Base-by-base conservation (phyloP, 2,888 invertebrate species). In the Hirudinaria manillensis region DNA sequence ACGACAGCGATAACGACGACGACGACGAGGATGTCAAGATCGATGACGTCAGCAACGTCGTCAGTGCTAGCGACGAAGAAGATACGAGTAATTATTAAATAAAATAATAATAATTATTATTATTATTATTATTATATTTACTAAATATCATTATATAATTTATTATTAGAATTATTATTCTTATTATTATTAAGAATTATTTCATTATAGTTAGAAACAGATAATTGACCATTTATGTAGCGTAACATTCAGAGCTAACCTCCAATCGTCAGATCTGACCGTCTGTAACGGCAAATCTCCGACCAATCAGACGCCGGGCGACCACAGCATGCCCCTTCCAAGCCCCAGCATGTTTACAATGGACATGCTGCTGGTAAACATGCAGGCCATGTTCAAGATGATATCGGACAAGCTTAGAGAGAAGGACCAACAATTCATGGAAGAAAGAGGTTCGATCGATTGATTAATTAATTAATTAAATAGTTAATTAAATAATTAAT, bases 361-460 rank as follows among this genome's bases (percentile, higher is more conserved):
- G 72, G 72, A 72, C 29, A 72, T 72, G 72, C 27, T 72, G 56
- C 19, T 72, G 56, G 29, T 72, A 2, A 72, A 72, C 36, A 29
- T 72, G 56, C 72, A 72, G 56, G 56, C 72, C 2, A 72, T 72
- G 53, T 7, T 72, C 10, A 72, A 72, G 56, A 53, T 72, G 72
- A 53, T 56, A 2, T 32, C 56, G 1, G 72, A 72, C 29, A 53
- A 56, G 32, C 19, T 72, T 55, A 72, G 36, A 34, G 72, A 72
- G n/a, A 72, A 72, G 7, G 53, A 72, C 13, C 38, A 70, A n/a
- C 34, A 70, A 24, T 45, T 36, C 24, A 27, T 45, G 24, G 38
- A 36, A 10, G 70, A 70, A n/a, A 70, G 38, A 70, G 70, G 70
- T 70, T 24, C n/a, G 10, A 29, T 24, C 34, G 70, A 13, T 32